Evolutionary conservation across 2,113 vertebrate genomes (phyloP).

Genomic region (Psilopsiagon aymara): DNA sequence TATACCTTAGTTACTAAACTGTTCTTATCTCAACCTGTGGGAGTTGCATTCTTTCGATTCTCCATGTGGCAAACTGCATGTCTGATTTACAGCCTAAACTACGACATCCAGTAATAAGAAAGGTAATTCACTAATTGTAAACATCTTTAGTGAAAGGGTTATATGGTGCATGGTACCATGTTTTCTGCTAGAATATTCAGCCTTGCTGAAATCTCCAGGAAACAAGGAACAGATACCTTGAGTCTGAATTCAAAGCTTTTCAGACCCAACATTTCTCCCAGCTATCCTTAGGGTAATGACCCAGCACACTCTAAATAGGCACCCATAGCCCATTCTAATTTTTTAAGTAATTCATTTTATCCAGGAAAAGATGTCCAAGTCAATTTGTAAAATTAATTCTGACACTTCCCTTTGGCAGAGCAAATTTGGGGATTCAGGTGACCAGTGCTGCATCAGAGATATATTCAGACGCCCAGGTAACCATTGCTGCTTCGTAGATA

Average conservation of each 20-base stretch:
- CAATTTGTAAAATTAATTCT: background rate
- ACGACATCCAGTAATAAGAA: background rate
- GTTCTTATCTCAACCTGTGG: too few species aligned
- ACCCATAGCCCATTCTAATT: background rate
- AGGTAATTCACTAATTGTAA: background rate
- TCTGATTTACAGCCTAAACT: too few species aligned
- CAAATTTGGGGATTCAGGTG: background rate
- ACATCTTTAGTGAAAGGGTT: background rate
- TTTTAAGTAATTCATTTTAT: background rate
- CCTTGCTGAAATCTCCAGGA: background rate
- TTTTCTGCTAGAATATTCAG: background rate
- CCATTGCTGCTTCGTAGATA: background rate
- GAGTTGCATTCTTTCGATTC: too few species aligned
- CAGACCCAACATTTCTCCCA: background rate
- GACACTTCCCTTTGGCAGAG: background rate
- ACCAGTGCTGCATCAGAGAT: background rate
- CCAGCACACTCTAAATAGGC: background rate
- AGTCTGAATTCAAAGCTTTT: background rate
- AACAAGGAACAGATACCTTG: background rate
- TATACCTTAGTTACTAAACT: too few species aligned
- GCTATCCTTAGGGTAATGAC: background rate
- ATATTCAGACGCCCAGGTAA: background rate
- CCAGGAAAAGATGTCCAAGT: background rate
- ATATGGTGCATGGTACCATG: background rate
- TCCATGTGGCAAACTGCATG: too few species aligned